phyloP scores from a whole-genome alignment of 1,140 invertebrate genomes.

The Drosophila burlai region DNA sequence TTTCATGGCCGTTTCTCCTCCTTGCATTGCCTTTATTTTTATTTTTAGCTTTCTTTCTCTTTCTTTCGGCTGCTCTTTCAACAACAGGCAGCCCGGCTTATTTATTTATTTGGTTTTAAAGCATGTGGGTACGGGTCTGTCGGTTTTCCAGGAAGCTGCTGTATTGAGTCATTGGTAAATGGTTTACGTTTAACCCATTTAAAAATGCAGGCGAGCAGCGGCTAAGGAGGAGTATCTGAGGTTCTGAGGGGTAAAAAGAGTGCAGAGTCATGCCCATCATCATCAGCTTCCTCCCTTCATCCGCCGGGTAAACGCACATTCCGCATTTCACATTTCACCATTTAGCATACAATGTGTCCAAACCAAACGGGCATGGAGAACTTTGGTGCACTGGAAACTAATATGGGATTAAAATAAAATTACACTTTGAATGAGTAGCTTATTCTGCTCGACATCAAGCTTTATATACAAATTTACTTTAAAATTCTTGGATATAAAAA shows the following conservation, averaged over 20 bases:
- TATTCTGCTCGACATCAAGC: background rate
- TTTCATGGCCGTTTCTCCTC: background rate
- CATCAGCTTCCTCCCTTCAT: slow-evolving; percentile 29
- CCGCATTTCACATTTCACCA: slow-evolving; percentile 64
- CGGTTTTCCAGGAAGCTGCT: slow-evolving; percentile 65
- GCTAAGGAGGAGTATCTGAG: background rate
- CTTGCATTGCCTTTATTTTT: slow-evolving; percentile 18
- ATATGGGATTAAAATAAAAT: background rate
- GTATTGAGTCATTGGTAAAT: slow-evolving; percentile 82
- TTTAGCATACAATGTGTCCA: slow-evolving; percentile 75
- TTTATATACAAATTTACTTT: too few species aligned
- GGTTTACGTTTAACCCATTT: slow-evolving; percentile 83
- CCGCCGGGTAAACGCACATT: slow-evolving; percentile 65
- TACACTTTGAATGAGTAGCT: background rate
- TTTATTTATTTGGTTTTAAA: slow-evolving; percentile 83
- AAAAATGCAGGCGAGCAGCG: slow-evolving; percentile 62
- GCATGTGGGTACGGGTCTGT: slow-evolving; percentile 51
- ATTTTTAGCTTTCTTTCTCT: slow-evolving; percentile 32
- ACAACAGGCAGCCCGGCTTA: slow-evolving; percentile 50
- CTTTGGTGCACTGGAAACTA: slow-evolving; percentile 1
- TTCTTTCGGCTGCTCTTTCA: slow-evolving; percentile 59
- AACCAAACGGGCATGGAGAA: slow-evolving; percentile 34
- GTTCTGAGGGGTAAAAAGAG: slow-evolving; percentile 11
- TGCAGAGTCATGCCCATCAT: slow-evolving; percentile 46
- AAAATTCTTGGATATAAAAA: too few species aligned